These are phyloP conservation scores for Bryconaethiops microstoma DNA, from an alignment of 2,797 vertebrate species.

Conservation along the genomic window DNA sequence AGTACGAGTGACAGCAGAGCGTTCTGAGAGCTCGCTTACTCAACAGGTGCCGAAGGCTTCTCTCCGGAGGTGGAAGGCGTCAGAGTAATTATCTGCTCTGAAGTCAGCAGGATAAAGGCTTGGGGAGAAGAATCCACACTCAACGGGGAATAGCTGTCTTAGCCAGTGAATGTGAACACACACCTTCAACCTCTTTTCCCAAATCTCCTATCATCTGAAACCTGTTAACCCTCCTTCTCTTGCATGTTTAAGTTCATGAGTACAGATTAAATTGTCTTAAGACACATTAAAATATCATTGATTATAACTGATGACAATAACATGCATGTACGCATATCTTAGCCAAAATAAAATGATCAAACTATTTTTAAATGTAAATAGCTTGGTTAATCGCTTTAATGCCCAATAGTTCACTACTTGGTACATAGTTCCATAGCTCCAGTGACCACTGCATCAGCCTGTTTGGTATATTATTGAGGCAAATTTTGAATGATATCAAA, in stretches of 20 bases:
- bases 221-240: neutral
- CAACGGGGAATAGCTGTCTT: constrained; percentile 11
- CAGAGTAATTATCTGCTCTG: constrained; percentile 29
- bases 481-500: too few relatives aligned
- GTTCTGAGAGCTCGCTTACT: constrained; percentile 20
- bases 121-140: constrained; percentile 18
- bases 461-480: too few relatives aligned
- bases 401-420: too few relatives aligned
- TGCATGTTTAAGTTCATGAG: neutral
- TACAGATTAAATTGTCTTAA: neutral
- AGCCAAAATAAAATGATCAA: too few relatives aligned
- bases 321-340: too few relatives aligned
- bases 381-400: too few relatives aligned
- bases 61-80: constrained; percentile 29
- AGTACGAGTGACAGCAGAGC: constrained; percentile 26
- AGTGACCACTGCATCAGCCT: too few relatives aligned
- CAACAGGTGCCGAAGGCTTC: constrained; percentile 36
- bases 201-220: neutral
- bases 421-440: too few relatives aligned
- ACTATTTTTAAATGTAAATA: too few relatives aligned
- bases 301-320: too few relatives aligned
- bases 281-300: too few relatives aligned
- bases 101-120: constrained; percentile 26
- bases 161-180: constrained; percentile 10
- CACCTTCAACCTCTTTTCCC: constrained; percentile 20